Conservation (phyloP, 2,113 vertebrate genomes). For the Meles meles region DNA sequence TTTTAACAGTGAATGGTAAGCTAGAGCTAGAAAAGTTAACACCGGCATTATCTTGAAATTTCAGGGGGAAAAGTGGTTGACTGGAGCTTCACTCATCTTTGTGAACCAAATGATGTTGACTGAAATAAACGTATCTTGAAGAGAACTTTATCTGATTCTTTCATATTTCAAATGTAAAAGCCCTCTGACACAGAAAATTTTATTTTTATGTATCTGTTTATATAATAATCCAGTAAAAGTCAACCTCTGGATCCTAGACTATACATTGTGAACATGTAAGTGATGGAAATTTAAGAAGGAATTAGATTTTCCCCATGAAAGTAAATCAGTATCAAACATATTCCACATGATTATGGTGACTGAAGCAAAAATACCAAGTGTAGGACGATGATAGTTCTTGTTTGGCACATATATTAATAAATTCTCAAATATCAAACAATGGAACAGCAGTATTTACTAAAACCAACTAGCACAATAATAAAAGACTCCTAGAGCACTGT, state of each 20-base stretch:
- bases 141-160: constrained; percentile 23
- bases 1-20: constrained; percentile 48
- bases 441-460: constrained; percentile 54
- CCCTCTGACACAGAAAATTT: constrained; percentile 66
- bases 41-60: constrained; percentile 48
- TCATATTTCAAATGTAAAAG: constrained; percentile 71
- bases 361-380: constrained; percentile 66
- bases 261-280: neutral
- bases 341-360: constrained; percentile 71
- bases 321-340: constrained; percentile 59
- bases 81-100: constrained; percentile 57
- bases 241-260: neutral
- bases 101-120: constrained; percentile 16
- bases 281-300: constrained; percentile 49
- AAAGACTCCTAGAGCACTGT: constrained; percentile 66
- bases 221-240: constrained; percentile 44
- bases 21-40: constrained; percentile 55
- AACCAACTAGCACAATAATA: constrained; percentile 69
- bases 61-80: constrained; percentile 25
- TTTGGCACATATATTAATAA: constrained; percentile 69
- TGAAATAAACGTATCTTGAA: constrained; percentile 24
- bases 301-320: constrained; percentile 47
- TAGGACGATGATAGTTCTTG: constrained; percentile 62
- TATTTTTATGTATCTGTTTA: constrained; percentile 43
- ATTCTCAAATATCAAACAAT: constrained; percentile 62